A percentile compares a stretch with the other conserved stretches of the same genome.
Evolutionary conservation across 2,113 vertebrate species (phyloP).

Genomic region (Mormoops blainvillei): DNA sequence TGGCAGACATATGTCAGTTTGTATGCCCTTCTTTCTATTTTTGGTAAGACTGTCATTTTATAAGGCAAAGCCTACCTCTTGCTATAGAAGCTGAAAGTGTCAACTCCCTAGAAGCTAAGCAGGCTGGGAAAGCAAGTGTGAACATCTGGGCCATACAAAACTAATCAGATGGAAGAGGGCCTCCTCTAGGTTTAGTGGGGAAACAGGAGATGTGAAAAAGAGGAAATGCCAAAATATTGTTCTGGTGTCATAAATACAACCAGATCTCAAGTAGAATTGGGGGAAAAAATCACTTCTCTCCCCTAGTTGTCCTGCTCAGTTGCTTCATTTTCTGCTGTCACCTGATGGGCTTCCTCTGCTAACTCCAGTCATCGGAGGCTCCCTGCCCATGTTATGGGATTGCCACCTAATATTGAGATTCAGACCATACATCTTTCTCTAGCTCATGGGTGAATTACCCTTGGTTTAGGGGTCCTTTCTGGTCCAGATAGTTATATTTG

Average conservation of each 20-base stretch:
- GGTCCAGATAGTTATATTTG: not conserved
- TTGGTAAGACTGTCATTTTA: not conserved
- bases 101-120: not conserved
- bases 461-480: not conserved
- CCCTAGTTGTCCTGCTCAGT: not conserved
- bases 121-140: not conserved
- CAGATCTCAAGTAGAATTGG: not conserved
- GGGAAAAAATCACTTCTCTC: not conserved
- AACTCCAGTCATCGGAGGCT: not conserved
- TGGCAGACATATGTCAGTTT: not conserved
- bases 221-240: not conserved
- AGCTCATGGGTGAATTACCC: not conserved
- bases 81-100: not conserved
- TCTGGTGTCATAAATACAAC: not conserved
- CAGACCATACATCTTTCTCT: not conserved
- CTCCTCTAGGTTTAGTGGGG: not conserved
- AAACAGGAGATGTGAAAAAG: not conserved
- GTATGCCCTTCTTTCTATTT: not conserved
- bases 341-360: not conserved
- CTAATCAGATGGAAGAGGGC: not conserved
- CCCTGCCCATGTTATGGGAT: not conserved
- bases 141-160: not conserved
- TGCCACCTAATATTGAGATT: not conserved
- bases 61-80: not conserved
- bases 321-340: not conserved